These are phyloP conservation scores for Cheirogaleus major DNA, from an alignment of 2,797 vertebrate genomes.

Conservation along the genomic window DNA sequence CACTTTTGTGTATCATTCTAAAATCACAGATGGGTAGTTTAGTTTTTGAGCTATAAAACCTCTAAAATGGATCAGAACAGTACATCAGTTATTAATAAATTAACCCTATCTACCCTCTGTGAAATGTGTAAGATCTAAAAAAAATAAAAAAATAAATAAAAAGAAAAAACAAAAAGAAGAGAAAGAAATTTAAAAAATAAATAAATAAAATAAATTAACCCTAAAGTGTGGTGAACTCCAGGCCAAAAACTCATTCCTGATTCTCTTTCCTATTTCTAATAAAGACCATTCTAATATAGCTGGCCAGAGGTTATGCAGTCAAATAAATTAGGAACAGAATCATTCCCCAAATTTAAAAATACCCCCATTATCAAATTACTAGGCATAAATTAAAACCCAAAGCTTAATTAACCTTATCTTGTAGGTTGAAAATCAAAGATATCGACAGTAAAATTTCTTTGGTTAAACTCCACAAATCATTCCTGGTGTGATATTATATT, in stretches of 20 bases:
- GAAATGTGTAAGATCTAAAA: no score
- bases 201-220: no score
- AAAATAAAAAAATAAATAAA: no score
- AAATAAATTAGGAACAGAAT: neutral
- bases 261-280: neutral
- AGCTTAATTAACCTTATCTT: neutral
- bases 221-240: neutral
- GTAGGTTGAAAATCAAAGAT: neutral
- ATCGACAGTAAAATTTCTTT: neutral
- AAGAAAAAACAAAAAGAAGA: no score
- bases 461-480: neutral
- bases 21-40: neutral
- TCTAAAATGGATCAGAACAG: neutral
- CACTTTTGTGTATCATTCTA: neutral
- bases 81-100: neutral
- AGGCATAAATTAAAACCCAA: neutral
- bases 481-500: neutral
- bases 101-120: no score
- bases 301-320: neutral
- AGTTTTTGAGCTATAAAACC: neutral
- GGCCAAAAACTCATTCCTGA: neutral
- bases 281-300: neutral
- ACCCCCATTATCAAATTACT: neutral
- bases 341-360: neutral
- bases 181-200: no score